Evolutionary conservation across 2,888 invertebrate species (phyloP).

Genomic region (Drosophila picticornis): DNA sequence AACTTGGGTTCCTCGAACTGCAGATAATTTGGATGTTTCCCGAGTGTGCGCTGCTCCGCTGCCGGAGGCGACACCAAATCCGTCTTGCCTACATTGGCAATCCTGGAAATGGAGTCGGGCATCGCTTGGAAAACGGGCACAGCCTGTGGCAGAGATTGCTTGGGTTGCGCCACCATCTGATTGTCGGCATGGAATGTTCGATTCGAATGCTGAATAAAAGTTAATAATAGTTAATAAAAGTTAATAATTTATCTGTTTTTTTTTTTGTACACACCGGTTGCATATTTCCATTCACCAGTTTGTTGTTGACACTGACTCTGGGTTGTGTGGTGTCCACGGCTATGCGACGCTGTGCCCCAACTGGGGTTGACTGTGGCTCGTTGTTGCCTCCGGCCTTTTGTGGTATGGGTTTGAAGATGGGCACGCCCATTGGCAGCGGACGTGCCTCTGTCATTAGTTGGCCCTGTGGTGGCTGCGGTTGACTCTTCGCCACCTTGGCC

Average conservation of each 20-base stretch:
- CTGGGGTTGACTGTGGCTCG: constrained; percentile 25
- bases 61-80: constrained; percentile 28
- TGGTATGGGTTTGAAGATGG: constrained; percentile 92
- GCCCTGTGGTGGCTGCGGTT: constrained; percentile 39
- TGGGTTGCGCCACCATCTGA: constrained; percentile 68
- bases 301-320: constrained; percentile 80
- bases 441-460: constrained; percentile 86
- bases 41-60: constrained; percentile 56
- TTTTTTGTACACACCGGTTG: constrained; percentile 60
- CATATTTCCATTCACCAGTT: constrained; percentile 67
- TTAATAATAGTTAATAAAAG: background rate
- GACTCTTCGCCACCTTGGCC: constrained; percentile 41
- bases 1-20: constrained; percentile 83
- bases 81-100: constrained; percentile 64
- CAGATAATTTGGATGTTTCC: constrained; percentile 79
- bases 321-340: constrained; percentile 79
- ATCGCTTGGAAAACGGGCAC: constrained; percentile 87
- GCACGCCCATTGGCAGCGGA: constrained; percentile 88
- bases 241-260: background rate
- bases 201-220: constrained; percentile 65
- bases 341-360: constrained; percentile 74
- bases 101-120: constrained; percentile 86
- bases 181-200: constrained; percentile 82
- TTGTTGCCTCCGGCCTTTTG: constrained; percentile 84
- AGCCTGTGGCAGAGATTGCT: constrained; percentile 69